These are phyloP conservation scores for Fundulus diaphanus DNA, from an alignment of 2,797 vertebrate genomes.

Conservation along the genomic window DNA sequence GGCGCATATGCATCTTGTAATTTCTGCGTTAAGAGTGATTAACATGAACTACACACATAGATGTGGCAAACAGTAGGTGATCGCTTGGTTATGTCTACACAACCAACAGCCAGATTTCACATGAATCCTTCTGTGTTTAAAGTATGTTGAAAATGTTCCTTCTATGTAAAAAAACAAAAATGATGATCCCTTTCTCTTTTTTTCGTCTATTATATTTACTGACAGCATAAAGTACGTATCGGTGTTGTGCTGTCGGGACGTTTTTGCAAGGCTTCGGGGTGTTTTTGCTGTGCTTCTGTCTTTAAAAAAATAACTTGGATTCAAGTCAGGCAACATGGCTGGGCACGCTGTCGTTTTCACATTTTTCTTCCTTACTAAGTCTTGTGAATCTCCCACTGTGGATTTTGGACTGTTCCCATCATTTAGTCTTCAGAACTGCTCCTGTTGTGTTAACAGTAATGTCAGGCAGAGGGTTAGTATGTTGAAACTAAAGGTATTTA, in stretches of 20 bases:
- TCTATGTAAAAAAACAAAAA: background rate
- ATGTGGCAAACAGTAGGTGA: background rate
- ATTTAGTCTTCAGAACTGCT: background rate
- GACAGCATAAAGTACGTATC: background rate
- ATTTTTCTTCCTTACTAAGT: constrained; percentile 7
- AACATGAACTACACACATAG: background rate
- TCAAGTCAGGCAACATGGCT: background rate
- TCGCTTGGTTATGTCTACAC: background rate
- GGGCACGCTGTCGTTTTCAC: background rate
- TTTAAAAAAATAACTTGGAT: background rate
- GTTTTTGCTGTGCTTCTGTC: background rate
- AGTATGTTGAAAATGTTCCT: background rate
- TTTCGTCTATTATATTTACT: background rate
- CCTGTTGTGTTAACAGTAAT: background rate
- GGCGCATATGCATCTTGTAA: background rate
- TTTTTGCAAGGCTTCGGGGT: background rate
- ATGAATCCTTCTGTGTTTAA: background rate
- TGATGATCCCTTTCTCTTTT: background rate
- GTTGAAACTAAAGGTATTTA: no score
- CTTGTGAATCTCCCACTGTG: background rate
- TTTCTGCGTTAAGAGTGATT: constrained; percentile 11
- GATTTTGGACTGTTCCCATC: background rate
- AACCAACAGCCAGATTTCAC: background rate
- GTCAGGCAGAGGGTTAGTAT: background rate
- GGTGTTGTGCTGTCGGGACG: background rate